Evolutionary conservation across 2,797 vertebrate genomes (phyloP).

Genomic region (Momotus momota): DNA sequence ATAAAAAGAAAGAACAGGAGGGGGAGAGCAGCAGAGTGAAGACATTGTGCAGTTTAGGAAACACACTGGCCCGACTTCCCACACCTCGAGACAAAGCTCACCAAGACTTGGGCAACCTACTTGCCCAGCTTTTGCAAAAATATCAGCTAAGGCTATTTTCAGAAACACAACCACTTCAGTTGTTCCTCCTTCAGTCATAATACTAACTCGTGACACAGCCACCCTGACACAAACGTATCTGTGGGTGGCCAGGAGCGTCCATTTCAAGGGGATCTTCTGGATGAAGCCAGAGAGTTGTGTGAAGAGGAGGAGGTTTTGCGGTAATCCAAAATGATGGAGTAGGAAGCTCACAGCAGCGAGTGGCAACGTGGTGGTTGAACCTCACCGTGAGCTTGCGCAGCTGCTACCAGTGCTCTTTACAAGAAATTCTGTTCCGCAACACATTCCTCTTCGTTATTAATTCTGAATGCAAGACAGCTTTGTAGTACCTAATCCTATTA

Average conservation of each 20-base stretch:
- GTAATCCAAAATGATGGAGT: fast-evolving
- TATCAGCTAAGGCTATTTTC: background rate
- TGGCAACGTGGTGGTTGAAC: background rate
- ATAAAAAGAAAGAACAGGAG: background rate
- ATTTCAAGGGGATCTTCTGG: background rate
- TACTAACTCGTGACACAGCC: background rate
- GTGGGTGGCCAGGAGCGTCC: background rate
- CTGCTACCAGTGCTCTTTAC: background rate
- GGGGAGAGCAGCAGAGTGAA: background rate
- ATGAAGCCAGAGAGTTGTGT: background rate
- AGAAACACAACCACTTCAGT: background rate
- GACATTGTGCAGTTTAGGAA: background rate
- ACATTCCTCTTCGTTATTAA: background rate
- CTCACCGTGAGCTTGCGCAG: background rate
- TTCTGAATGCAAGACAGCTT: conserved; percentile 33
- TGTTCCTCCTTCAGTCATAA: background rate
- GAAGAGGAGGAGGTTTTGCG: background rate
- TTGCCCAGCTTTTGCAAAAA: background rate
- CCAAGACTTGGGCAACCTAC: background rate
- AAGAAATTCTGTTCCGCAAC: conserved; percentile 6
- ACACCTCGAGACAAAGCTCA: background rate
- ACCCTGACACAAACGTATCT: fast-evolving
- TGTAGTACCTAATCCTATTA: conserved; percentile 51
- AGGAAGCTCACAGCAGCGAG: background rate
- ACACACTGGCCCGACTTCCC: background rate